phyloP scores from a whole-genome alignment of 1,140 invertebrate genomes.

The Pseudomyrmex gracilis region DNA sequence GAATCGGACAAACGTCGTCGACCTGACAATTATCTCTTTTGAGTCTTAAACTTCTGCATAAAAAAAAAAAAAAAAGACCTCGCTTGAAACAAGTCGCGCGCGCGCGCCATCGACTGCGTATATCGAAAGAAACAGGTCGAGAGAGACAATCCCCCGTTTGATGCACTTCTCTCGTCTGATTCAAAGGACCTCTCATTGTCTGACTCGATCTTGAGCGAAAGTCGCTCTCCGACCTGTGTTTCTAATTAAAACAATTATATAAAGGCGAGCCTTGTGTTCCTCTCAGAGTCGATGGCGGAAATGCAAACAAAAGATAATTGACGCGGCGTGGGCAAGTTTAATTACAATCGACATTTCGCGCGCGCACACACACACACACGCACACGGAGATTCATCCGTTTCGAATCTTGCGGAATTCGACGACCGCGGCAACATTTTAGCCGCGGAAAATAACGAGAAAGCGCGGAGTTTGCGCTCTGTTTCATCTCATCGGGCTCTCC shows the following conservation, averaged over 20 bases:
- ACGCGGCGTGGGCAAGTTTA: conserved; percentile 45
- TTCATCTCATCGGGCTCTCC: neutral
- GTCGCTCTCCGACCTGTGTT: conserved; percentile 19
- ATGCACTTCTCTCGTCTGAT: conserved; percentile 10
- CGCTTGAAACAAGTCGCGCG: neutral
- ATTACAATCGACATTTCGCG: conserved; percentile 45
- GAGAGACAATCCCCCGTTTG: neutral
- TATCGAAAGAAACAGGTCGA: conserved; percentile 13
- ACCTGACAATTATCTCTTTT: conserved; percentile 8
- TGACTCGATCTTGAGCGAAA: conserved; percentile 7
- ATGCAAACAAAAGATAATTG: conserved; percentile 64
- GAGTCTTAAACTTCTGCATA: conserved; percentile 1
- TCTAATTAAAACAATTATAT: conserved; percentile 65
- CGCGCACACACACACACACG: neutral
- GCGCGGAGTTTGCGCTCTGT: too few species aligned
- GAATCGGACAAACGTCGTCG: neutral
- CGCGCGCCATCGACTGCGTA: neutral
- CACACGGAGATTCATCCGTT: neutral
- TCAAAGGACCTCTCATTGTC: conserved; percentile 17
- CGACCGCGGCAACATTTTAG: neutral
- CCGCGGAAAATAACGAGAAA: neutral
- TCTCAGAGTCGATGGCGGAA: conserved; percentile 15
- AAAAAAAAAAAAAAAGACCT: neutral
- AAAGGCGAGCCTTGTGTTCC: conserved; percentile 10
- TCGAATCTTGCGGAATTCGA: conserved; percentile 18